Evolutionary conservation across 2,888 invertebrate species (phyloP).

Genomic region (Pseudoips prasinana): DNA sequence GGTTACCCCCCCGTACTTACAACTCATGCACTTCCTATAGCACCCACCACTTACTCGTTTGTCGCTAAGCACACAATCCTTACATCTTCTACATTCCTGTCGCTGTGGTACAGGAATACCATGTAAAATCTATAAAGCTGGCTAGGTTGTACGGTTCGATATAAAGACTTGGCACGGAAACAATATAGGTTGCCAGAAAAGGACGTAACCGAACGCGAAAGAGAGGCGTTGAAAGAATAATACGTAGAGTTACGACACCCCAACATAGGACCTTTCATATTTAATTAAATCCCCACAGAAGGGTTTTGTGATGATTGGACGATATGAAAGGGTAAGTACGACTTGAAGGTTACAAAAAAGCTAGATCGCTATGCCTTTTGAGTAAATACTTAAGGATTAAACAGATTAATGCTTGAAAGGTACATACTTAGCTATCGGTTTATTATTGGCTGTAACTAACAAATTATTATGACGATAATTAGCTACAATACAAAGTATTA

Average conservation of each 20-base stretch:
- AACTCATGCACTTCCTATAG: conserved; percentile 60
- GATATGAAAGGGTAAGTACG: conserved; percentile 35
- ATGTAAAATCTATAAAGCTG: conserved; percentile 57
- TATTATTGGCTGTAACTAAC: too few species aligned
- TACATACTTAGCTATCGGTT: too few species aligned
- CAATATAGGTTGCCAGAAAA: conserved; percentile 71
- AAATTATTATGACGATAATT: too few species aligned
- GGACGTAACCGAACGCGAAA: conserved; percentile 58
- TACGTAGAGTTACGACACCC: conserved; percentile 52
- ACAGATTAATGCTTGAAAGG: too few species aligned
- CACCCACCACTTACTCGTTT: conserved; percentile 24
- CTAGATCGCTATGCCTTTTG: too few species aligned
- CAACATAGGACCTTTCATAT: conserved; percentile 52
- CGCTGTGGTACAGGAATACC: conserved; percentile 32
- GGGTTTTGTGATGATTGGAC: conserved; percentile 41
- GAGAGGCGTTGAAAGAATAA: conserved; percentile 57
- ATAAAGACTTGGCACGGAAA: conserved; percentile 68
- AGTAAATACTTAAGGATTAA: too few species aligned
- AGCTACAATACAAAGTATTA: conserved; percentile 18
- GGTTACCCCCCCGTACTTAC: conserved; percentile 60
- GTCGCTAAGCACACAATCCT: conserved; percentile 26
- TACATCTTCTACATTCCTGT: conserved; percentile 27
- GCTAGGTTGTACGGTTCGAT: conserved; percentile 63
- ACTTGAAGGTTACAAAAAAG: too few species aligned
- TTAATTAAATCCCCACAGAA: conserved; percentile 54